These are phyloP conservation scores for Napeogenes sylphis DNA, from an alignment of 2,888 invertebrate species.

Conservation along the genomic window DNA sequence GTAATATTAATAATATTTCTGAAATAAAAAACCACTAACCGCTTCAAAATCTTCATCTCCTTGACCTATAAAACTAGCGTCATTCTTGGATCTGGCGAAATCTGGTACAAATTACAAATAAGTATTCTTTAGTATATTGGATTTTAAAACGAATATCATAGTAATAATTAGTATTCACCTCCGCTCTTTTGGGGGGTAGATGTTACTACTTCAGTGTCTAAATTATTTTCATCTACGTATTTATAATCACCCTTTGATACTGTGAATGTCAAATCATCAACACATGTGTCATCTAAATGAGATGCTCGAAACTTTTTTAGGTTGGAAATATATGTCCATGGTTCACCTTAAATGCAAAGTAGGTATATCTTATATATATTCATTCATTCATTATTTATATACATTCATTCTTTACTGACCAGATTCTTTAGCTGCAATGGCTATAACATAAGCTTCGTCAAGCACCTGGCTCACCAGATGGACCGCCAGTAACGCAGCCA, in stretches of 20 bases:
- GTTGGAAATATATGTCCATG: conserved; percentile 49
- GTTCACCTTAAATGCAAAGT: conserved; percentile 41
- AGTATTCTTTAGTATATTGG: not conserved
- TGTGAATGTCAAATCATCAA: conserved; percentile 39
- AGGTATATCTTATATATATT: too few relatives aligned
- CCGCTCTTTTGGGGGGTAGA: conserved; percentile 61
- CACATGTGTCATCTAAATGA: conserved; percentile 35
- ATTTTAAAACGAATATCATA: conserved; percentile 12
- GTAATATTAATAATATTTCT: too few relatives aligned
- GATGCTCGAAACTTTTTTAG: conserved; percentile 41
- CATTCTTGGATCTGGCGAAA: conserved; percentile 31
- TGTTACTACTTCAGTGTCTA: conserved; percentile 48
- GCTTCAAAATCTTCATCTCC: conserved; percentile 59
- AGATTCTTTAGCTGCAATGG: conserved; percentile 53
- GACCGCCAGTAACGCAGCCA: conserved; percentile 52
- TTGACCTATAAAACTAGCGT: conserved; percentile 56
- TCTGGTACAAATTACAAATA: conserved; percentile 6
- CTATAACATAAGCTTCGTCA: conserved; percentile 62
- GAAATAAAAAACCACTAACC: conserved; percentile 37
- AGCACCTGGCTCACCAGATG: conserved; percentile 62
- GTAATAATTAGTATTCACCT: conserved; percentile 30
- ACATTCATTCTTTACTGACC: conserved; percentile 36
- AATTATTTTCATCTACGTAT: conserved; percentile 42
- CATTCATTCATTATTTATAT: too few relatives aligned
- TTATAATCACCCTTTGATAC: conserved; percentile 39